phyloP scores from a whole-genome alignment of 2,113 vertebrate genomes.

The Cynoglossus semilaevis region DNA sequence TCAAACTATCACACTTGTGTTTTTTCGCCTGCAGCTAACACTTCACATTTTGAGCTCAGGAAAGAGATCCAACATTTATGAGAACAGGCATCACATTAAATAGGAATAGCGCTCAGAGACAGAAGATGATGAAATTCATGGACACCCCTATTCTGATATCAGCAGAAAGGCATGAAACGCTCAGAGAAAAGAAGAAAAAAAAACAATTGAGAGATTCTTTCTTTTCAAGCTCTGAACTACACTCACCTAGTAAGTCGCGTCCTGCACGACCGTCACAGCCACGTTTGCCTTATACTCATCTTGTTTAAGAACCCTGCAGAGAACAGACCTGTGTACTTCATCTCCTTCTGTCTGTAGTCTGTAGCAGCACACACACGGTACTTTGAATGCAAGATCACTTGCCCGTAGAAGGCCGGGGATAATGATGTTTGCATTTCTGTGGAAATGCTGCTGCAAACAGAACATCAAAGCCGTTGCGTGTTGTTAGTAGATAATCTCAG shows the following conservation, averaged over 20 bases:
- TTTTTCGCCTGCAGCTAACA: slow-evolving; percentile 43
- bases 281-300: slow-evolving; percentile 45
- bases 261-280: slow-evolving; percentile 23
- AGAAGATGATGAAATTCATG: slow-evolving; percentile 52
- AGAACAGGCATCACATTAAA: slow-evolving; percentile 54
- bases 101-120: slow-evolving; percentile 37
- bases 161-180: neutral
- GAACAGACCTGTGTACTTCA: slow-evolving; percentile 45
- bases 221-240: slow-evolving; percentile 23
- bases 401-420: slow-evolving; percentile 47
- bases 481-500: slow-evolving; percentile 65
- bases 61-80: slow-evolving; percentile 57
- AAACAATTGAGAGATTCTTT: slow-evolving; percentile 16
- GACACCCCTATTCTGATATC: slow-evolving; percentile 25
- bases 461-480: slow-evolving; percentile 50
- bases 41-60: slow-evolving; percentile 27
- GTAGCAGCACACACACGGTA: slow-evolving; percentile 3
- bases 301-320: slow-evolving; percentile 38
- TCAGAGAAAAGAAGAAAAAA: slow-evolving; percentile 7
- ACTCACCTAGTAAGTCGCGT: slow-evolving; percentile 39
- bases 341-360: slow-evolving; percentile 46
- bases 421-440: slow-evolving; percentile 66
- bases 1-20: slow-evolving; percentile 27
- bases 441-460: slow-evolving; percentile 56
- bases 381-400: slow-evolving; percentile 31